A percentile compares a stretch with the other conserved stretches of the same genome.
phyloP scores from a whole-genome alignment of 2,797 vertebrate species.

The Oryzias sinensis region DNA sequence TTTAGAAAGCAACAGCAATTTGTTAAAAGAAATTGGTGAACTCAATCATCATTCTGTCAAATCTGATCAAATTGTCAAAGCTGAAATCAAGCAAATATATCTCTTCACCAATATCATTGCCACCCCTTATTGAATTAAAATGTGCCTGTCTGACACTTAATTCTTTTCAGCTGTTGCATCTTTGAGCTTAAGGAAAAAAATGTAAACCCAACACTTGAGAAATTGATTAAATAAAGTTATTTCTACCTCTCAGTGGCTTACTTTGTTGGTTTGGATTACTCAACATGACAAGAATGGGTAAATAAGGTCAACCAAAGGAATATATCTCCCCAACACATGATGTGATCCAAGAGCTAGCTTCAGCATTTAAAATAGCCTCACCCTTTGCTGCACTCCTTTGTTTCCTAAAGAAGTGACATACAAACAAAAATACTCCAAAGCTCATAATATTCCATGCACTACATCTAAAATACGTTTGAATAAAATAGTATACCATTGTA shows the following conservation, averaged over 20 bases:
- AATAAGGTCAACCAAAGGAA: too few relatives aligned
- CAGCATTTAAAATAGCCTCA: too few relatives aligned
- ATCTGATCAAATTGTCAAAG: constrained; percentile 12
- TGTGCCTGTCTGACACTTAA: constrained; percentile 32
- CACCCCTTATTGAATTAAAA: constrained; percentile 15
- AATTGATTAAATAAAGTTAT: constrained; percentile 55
- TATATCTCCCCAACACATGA: too few relatives aligned
- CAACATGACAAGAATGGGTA: too few relatives aligned
- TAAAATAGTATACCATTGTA: too few relatives aligned
- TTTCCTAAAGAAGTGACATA: too few relatives aligned
- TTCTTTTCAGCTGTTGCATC: constrained; percentile 29
- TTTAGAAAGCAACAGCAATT: constrained; percentile 9
- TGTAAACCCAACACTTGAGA: constrained; percentile 31
- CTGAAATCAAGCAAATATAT: constrained; percentile 4
- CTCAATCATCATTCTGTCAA: constrained; percentile 10
- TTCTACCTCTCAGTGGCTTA: constrained; percentile 45
- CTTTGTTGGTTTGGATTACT: constrained; percentile 3
- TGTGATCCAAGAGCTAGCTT: too few relatives aligned
- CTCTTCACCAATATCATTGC: constrained; percentile 4
- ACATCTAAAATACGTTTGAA: too few relatives aligned
- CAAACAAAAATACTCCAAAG: too few relatives aligned
- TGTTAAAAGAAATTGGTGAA: constrained; percentile 3
- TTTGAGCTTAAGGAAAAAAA: constrained; percentile 26
- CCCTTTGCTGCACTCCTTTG: too few relatives aligned
- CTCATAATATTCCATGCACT: too few relatives aligned